Evolutionary conservation across 2,888 invertebrate genomes (phyloP), one percentile per base, ranked within the genome.

Genomic region (Acanthosepion esculentum): DNA sequence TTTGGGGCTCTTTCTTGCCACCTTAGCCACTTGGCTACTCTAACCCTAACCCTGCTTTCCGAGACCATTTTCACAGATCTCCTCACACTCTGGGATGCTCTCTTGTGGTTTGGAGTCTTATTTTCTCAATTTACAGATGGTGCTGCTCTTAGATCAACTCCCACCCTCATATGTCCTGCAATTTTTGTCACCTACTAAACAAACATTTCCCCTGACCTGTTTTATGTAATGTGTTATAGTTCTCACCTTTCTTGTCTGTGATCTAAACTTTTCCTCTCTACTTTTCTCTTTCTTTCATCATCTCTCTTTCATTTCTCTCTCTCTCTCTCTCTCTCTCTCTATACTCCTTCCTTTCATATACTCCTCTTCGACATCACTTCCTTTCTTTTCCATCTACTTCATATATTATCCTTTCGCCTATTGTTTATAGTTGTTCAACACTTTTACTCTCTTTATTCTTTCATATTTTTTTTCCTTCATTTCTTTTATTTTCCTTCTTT

Each of bases 61-160:
- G 78, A 78, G 78, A 78, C 78, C 78, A 78, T 78, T n/a, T 78
- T 78, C 78, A n/a, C 78, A n/a, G 78, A 78, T 78, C 78, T 78
- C 78, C 78, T 78, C 78, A 78, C 78, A 78, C 78, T 78, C 78
- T 78, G 10, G n/a, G 33, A 78, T 78, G 78, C 64, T 78, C 78
- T 78, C 78, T 78, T 78, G 78, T 78, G 78, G 78, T 33, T 78
- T 33, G n/a, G 33, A 78, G n/a, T 78, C 78, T 78, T 78, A 78
- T 78, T 78, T 33, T 33, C 78, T 78, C 78, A 78, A 78, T 78
- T 78, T 78, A 78, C 78, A 78, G 78, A 78, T 78, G 78, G 78
- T 33, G 78, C 78, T 33, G n/a, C 78, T 78, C 78, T 78, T 78
- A 78, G 78, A 78, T 78, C 78, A 78, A 33, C 78, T 78, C 78